Base-by-base conservation (phyloP, 2,797 vertebrate species). In the Micromesistius poutassou region DNA sequence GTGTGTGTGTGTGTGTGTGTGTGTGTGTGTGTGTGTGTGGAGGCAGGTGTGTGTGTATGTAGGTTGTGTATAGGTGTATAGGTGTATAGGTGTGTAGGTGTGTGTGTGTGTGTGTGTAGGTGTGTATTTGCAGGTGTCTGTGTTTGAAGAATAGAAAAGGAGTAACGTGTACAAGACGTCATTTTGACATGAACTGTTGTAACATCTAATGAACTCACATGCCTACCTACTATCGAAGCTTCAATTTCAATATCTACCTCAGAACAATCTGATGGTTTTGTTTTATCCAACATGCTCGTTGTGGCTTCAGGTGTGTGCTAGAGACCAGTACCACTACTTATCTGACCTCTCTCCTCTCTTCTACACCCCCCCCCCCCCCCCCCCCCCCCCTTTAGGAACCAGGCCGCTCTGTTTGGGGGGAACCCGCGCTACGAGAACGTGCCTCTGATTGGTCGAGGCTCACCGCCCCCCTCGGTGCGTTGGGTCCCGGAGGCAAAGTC, bases 371-470 rank as follows among this genome's bases (percentile, higher is more conserved):
- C 46, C 16, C 19, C 46, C 14, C 16, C 46, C 14, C 16, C 46
- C 2, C 16, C 16, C 16, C 46, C 19, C 19, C 77, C 46, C 42
- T 33, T 31, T 75, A 98, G 97, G 96, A 98, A 97, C 93, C 97
- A 97, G 77, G 92, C 96, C 0, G 92, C 92, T 78, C 95, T 98
- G 78, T 99, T 98, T 0, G 96, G 97, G 4, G 97, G 97, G 75
- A 98, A 96, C 80, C 96, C 96, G 0, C 96, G 97, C 78, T 97
- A 96, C 0, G 97, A 99, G 90, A 98, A 98, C 2, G 96, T 97
- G 76, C 97, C 97, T 1, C 95, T 99, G 88, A 98, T 98, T 19
- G 96, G 96, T 84, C 94, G 97, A 91, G 96, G 96, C 76, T 95
- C 94, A 71, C 97, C 97, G 1, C 97, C 97, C 3, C 97, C 97